phyloP scores from a whole-genome alignment of 2,113 vertebrate genomes.

The Naja naja region DNA sequence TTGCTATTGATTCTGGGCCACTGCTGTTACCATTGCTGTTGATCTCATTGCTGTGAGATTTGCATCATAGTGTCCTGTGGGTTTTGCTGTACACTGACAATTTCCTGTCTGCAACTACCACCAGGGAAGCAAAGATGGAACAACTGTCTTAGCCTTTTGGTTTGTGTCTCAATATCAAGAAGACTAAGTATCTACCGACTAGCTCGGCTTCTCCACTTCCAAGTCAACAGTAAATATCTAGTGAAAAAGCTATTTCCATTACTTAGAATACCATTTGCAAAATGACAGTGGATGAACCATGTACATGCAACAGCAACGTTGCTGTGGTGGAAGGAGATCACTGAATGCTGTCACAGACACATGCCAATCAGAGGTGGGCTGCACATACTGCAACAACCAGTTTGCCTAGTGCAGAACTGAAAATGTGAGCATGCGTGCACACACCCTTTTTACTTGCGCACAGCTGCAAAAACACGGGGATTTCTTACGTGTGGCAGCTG shows the following conservation, averaged over 20 bases:
- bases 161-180: not conserved
- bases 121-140: not conserved
- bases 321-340: not conserved
- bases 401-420: too few species aligned
- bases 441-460: too few species aligned
- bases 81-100: not conserved
- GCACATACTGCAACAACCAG: too few species aligned
- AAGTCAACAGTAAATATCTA: not conserved
- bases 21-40: not conserved
- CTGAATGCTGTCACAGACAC: not conserved
- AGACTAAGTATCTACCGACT: not conserved
- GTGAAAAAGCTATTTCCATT: not conserved
- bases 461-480: too few species aligned
- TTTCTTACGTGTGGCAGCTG: too few species aligned
- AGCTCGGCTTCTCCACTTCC: not conserved
- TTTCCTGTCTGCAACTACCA: not conserved
- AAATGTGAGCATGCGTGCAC: too few species aligned
- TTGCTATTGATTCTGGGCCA: not conserved
- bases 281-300: not conserved
- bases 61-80: too few species aligned
- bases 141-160: not conserved
- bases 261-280: not conserved
- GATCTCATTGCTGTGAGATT: not conserved
- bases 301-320: not conserved
- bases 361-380: too few species aligned